Conservation (phyloP, 1,140 invertebrate genomes). For the Paraescarpia echinospica region DNA sequence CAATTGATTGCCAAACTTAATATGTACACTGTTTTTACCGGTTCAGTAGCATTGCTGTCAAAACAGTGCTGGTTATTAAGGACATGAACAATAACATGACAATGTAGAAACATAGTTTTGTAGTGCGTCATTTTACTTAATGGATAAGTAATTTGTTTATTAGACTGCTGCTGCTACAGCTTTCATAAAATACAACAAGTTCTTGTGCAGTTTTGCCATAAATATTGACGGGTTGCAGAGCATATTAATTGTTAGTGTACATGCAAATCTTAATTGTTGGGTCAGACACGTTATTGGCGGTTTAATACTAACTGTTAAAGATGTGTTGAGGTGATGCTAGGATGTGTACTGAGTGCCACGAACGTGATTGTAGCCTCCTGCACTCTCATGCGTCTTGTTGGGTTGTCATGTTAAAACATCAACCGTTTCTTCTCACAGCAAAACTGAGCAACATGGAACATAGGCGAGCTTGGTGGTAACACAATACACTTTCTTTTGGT, state of each 20-base stretch:
- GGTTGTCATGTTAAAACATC: slow-evolving; percentile 1
- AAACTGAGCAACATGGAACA: background rate
- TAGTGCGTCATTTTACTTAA: background rate
- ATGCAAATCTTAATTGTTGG: background rate
- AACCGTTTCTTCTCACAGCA: slow-evolving; percentile 4
- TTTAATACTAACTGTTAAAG: background rate
- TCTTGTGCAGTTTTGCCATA: background rate
- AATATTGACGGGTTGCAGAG: background rate
- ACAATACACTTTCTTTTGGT: slow-evolving; percentile 1
- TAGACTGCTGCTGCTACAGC: background rate
- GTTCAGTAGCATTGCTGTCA: background rate
- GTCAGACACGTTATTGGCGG: background rate
- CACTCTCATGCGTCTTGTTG: background rate
- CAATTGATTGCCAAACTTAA: background rate
- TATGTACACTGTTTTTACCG: background rate
- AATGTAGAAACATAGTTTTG: background rate
- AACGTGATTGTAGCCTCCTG: background rate
- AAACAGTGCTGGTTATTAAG: background rate
- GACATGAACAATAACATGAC: background rate
- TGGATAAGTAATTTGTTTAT: background rate
- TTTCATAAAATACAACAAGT: background rate
- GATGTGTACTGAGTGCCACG: background rate
- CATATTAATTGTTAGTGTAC: slow-evolving; percentile 1
- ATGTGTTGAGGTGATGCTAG: background rate
- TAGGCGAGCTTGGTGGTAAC: background rate